A percentile compares a stretch with the other conserved stretches of the same genome.
Evolutionary conservation across 2,888 invertebrate genomes (phyloP).

Genomic region (Diaprepes abbreviatus): DNA sequence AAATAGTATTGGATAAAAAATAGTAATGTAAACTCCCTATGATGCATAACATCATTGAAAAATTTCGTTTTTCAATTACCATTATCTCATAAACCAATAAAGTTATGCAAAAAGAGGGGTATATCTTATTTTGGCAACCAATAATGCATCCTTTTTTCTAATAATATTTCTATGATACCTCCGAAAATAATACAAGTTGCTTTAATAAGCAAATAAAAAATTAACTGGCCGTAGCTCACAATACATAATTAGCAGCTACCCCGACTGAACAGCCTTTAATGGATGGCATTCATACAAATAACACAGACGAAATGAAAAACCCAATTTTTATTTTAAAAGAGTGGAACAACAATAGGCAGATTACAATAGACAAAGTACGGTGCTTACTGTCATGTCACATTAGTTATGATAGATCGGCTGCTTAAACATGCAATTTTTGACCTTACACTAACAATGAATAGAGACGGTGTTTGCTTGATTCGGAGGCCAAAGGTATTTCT

Average conservation of each 20-base stretch:
- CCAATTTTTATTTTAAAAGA: slow-evolving; percentile 47
- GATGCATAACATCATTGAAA: too few relatives aligned
- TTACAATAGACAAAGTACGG: slow-evolving; percentile 69
- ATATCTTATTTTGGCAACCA: too few relatives aligned
- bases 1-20: too few relatives aligned
- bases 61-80: too few relatives aligned
- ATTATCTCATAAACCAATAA: too few relatives aligned
- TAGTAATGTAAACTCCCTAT: too few relatives aligned
- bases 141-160: too few relatives aligned
- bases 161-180: not conserved
- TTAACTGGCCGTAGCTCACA: slow-evolving; percentile 26
- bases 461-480: slow-evolving; percentile 54
- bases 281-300: slow-evolving; percentile 42
- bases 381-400: slow-evolving; percentile 69
- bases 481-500: slow-evolving; percentile 53
- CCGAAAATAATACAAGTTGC: slow-evolving; percentile 15
- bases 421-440: slow-evolving; percentile 55
- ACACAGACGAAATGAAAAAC: slow-evolving; percentile 34
- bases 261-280: slow-evolving; percentile 41
- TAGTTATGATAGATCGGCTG: slow-evolving; percentile 67
- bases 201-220: slow-evolving; percentile 34
- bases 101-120: too few relatives aligned
- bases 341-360: slow-evolving; percentile 66
- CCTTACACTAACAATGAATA: slow-evolving; percentile 56
- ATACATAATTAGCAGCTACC: slow-evolving; percentile 44